These are phyloP conservation scores for Malthinus flaveolus DNA, from an alignment of 2,888 invertebrate genomes.

Conservation along the genomic window DNA sequence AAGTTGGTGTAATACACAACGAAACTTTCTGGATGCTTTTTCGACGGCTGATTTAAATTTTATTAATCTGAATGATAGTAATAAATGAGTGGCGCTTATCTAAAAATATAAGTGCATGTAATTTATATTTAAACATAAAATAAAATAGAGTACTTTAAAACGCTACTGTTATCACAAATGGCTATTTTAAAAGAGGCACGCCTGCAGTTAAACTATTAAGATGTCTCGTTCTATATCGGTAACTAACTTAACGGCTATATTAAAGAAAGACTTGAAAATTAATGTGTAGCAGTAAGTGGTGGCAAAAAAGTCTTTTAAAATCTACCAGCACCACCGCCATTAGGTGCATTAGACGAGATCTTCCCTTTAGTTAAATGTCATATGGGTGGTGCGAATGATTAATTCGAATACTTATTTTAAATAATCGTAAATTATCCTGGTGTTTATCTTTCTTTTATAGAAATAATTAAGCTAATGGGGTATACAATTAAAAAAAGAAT, in stretches of 20 bases:
- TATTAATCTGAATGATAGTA: constrained; percentile 13
- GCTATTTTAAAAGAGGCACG: constrained; percentile 25
- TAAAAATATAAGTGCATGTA: constrained; percentile 25
- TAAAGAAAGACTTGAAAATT: constrained; percentile 19
- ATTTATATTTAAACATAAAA: constrained; percentile 24
- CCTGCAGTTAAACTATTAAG: constrained; percentile 28
- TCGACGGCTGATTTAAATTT: neutral
- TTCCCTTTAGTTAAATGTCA: constrained; percentile 3
- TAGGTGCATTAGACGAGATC: neutral
- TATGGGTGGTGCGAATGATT: neutral
- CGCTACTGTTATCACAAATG: constrained; percentile 27
- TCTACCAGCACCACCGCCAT: neutral
- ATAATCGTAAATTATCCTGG: too few species aligned
- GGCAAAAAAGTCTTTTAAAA: constrained; percentile 17
- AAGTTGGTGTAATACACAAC: too few species aligned
- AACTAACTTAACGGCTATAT: constrained; percentile 23
- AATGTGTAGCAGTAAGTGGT: constrained; percentile 21
- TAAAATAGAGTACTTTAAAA: constrained; percentile 14
- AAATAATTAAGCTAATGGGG: too few species aligned
- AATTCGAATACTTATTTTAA: neutral
- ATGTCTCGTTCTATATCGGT: constrained; percentile 28
- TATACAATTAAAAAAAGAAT: too few species aligned
- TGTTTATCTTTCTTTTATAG: too few species aligned
- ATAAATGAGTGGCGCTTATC: constrained; percentile 21
- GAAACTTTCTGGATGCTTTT: neutral